phyloP scores from a whole-genome alignment of 2,113 vertebrate species.

The Mungos mungo region DNA sequence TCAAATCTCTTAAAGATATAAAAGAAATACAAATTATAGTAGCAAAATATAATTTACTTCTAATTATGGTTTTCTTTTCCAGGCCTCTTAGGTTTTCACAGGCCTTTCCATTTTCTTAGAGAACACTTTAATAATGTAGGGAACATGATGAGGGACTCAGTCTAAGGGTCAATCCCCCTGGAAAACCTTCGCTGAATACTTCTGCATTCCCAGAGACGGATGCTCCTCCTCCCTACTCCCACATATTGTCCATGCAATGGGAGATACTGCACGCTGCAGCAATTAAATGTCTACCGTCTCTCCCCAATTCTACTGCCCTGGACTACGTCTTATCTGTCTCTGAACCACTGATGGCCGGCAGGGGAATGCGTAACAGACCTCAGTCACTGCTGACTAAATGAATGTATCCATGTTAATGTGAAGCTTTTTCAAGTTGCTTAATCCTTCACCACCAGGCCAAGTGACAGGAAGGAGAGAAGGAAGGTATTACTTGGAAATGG shows the following conservation, averaged over 20 bases:
- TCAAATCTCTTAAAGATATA: not conserved
- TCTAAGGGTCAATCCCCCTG: not conserved
- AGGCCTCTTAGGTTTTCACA: not conserved
- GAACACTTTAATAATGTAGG: not conserved
- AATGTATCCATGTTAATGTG: not conserved
- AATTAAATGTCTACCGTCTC: not conserved
- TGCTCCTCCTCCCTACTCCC: not conserved
- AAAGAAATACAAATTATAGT: conserved; percentile 17
- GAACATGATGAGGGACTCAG: not conserved
- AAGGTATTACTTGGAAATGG: not conserved
- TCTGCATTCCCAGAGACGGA: not conserved
- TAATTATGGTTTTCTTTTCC: not conserved
- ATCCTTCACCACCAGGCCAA: not conserved
- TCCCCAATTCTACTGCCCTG: not conserved
- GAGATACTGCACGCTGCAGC: not conserved
- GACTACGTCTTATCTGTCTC: not conserved
- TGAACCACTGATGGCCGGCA: not conserved
- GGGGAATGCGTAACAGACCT: not conserved
- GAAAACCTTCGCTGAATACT: not conserved
- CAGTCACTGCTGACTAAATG: not conserved
- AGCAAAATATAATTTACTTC: conserved; percentile 1
- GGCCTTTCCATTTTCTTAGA: not conserved
- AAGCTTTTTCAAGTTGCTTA: conserved; percentile 27
- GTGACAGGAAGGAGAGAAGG: not conserved
- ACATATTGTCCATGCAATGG: not conserved